Conservation (phyloP, 2,113 vertebrate species). For the Podarcis cretensis region DNA sequence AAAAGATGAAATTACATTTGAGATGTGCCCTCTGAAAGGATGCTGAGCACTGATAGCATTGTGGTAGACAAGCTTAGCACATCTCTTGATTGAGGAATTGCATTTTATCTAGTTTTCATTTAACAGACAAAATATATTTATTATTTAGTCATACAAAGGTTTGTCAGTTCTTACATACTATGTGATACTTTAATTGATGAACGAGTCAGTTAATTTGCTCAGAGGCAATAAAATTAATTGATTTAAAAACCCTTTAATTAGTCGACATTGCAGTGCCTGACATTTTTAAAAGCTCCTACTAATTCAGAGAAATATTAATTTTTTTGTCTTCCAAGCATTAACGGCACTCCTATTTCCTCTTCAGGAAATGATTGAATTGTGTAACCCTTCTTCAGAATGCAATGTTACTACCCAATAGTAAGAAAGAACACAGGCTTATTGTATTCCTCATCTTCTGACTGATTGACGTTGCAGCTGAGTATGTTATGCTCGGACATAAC, state of each 20-base stretch:
- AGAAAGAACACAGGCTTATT: background rate
- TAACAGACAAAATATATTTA: background rate
- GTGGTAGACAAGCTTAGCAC: background rate
- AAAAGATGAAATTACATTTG: slow-evolving; percentile 6
- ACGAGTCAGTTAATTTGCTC: background rate
- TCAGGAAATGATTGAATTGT: background rate
- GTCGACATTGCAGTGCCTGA: background rate
- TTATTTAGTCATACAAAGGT: background rate
- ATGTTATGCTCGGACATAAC: too few relatives aligned
- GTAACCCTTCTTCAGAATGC: background rate
- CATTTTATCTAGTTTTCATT: background rate
- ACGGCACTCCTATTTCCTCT: background rate
- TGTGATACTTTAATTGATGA: background rate
- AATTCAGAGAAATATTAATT: background rate
- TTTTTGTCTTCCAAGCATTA: background rate
- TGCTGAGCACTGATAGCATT: background rate
- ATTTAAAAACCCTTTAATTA: background rate
- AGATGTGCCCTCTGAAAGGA: background rate
- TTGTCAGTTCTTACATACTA: background rate
- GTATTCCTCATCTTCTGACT: background rate
- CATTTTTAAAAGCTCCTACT: background rate
- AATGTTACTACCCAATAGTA: background rate
- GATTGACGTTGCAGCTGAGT: too few relatives aligned
- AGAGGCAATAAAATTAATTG: background rate
- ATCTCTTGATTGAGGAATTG: background rate